A percentile compares a stretch with the other conserved stretches of the same genome.
These are phyloP conservation scores for Pandemis cinnamomeana DNA, from an alignment of 2,888 invertebrate genomes.

Conservation along the genomic window DNA sequence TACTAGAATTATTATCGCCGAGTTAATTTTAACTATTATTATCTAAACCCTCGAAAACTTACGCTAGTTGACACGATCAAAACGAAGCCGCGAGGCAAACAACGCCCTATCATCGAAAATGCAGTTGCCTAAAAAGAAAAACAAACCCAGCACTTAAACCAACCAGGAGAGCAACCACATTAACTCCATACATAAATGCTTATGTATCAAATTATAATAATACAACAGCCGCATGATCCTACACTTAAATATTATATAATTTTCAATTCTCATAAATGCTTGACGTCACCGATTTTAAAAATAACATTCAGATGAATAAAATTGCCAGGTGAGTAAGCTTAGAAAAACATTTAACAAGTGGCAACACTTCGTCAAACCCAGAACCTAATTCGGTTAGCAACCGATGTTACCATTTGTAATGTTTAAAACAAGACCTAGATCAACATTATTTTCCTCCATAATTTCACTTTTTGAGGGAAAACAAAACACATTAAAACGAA, in stretches of 20 bases:
- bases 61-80: slow-evolving; percentile 38
- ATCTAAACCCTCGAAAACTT: slow-evolving; percentile 38
- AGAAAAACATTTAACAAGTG: neutral
- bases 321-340: slow-evolving; percentile 2
- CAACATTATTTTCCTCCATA: neutral
- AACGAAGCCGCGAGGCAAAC: slow-evolving; percentile 18
- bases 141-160: neutral
- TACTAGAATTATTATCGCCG: slow-evolving; percentile 30
- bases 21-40: slow-evolving; percentile 39
- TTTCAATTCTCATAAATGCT: slow-evolving; percentile 39
- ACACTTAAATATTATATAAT: slow-evolving; percentile 38
- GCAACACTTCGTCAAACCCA: slow-evolving; percentile 10
- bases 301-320: slow-evolving; percentile 25
- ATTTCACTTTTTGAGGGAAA: no score
- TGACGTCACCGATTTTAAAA: slow-evolving; percentile 22
- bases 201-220: slow-evolving; percentile 39
- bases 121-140: slow-evolving; percentile 16
- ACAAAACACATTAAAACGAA: neutral
- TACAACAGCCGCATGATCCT: slow-evolving; percentile 40
- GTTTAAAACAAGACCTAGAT: neutral
- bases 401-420: neutral
- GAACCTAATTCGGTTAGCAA: neutral
- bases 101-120: slow-evolving; percentile 31
- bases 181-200: slow-evolving; percentile 36
- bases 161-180: neutral